Evolutionary conservation across 2,797 vertebrate species (phyloP), one percentile per base, ranked within the genome.

Genomic region (Bufotes viridis): DNA sequence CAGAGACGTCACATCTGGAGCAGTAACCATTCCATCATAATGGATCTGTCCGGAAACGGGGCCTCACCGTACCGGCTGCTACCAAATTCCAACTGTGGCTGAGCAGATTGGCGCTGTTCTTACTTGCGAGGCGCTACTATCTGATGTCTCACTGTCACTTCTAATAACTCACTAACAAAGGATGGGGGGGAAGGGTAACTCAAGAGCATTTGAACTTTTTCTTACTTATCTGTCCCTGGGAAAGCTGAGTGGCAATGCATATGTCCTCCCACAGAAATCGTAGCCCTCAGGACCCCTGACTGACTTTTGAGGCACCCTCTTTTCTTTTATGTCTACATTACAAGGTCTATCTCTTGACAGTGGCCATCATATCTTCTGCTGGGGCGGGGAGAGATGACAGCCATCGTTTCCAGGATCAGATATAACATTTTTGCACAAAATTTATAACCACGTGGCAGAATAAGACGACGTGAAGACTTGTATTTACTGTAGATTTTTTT

Each of bases 1-100:
- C 78, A 22, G 58, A 81, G 58, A 61, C 26, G 78, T 81, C 78
- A 61, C 57, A 63, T 61, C 78, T 61, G 29, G 78, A 63, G 78
- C 29, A 49, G 58, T 20, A 55, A 49, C 78, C 20, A 2, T 63
- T 81, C 78, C 78, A 81, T 81, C 78, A 81, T 14, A 58, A 14
- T 12, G 20, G 13, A 11, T 29, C 11, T 61, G 15, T 15, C 18
- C 2, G 18, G 24, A 17, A 42, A 61, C 2, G 22, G 78, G 78
- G 78, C 78, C 78, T 20, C 78, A 63, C 10, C 12, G 3, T 0
- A 34, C 55, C 15, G 76, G 51, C 75, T 78, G 53, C 53, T 78
- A 78, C 78, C 26, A 42, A 60, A 60, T 57, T 20, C 78, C 11
- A 13, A 81, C 58, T 2, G 29, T 29, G 34, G 58, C 58, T 61